Evolutionary conservation across 2,888 invertebrate species (phyloP).

Genomic region (Brachylomia viminalis): DNA sequence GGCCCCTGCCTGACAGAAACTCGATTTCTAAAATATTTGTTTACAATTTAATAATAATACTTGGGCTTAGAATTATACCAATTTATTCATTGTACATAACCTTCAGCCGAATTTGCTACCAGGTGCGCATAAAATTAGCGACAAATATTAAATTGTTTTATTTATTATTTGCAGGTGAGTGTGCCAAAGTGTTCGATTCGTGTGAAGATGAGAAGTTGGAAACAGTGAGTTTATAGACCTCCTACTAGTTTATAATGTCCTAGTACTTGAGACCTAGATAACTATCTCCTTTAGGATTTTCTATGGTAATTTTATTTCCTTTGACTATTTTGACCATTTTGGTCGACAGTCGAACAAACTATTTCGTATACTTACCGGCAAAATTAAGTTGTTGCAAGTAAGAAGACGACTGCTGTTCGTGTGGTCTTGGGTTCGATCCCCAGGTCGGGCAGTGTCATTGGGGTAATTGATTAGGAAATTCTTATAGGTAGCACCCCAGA

Average conservation of each 20-base stretch:
- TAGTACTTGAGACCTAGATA: slow-evolving; percentile 32
- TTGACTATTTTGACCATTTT: background rate
- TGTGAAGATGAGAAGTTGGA: slow-evolving; percentile 70
- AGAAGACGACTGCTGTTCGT: background rate
- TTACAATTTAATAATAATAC: background rate
- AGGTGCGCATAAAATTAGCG: slow-evolving; percentile 47
- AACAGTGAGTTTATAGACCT: slow-evolving; percentile 53
- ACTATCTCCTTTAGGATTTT: slow-evolving; percentile 28
- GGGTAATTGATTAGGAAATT: too few species aligned
- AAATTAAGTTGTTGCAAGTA: too few species aligned
- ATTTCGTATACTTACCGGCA: too few species aligned
- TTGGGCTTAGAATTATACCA: background rate
- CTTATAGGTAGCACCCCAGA: too few species aligned
- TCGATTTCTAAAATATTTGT: too few species aligned
- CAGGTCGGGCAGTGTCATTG: too few species aligned
- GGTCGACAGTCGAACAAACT: too few species aligned
- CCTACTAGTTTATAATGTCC: slow-evolving; percentile 30
- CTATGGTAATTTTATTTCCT: slow-evolving; percentile 9
- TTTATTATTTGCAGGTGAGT: slow-evolving; percentile 84
- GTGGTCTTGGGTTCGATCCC: background rate
- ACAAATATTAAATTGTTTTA: slow-evolving; percentile 43
- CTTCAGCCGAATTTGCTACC: slow-evolving; percentile 34
- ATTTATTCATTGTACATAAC: slow-evolving; percentile 34
- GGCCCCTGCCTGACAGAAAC: background rate
- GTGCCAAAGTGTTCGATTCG: slow-evolving; percentile 74